These are phyloP conservation scores for Scomberomorus guttatus DNA, from an alignment of 2,797 vertebrate species.

Conservation along the genomic window DNA sequence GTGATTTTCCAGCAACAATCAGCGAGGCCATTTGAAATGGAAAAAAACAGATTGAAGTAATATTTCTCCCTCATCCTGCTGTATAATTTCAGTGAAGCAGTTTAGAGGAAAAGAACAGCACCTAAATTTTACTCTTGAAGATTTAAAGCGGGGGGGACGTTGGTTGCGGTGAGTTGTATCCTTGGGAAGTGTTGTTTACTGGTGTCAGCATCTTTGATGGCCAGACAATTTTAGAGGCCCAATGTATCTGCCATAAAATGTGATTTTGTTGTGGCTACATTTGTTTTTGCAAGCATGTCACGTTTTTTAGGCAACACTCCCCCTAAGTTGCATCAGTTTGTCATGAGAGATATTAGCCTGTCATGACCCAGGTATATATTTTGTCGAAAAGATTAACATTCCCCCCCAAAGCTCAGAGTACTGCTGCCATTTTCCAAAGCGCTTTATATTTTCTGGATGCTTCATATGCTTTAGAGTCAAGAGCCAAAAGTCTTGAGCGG, in stretches of 20 bases:
- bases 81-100: slow-evolving; percentile 37
- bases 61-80: slow-evolving; percentile 29
- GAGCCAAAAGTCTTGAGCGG: slow-evolving; percentile 42
- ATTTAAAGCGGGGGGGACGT: slow-evolving; percentile 15
- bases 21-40: slow-evolving; percentile 40
- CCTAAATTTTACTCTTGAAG: slow-evolving; percentile 47
- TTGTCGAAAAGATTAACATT: slow-evolving; percentile 75
- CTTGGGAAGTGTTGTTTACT: slow-evolving; percentile 53
- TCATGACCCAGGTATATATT: slow-evolving; percentile 65
- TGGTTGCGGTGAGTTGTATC: slow-evolving; percentile 41
- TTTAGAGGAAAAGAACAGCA: slow-evolving; percentile 40
- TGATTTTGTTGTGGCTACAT: slow-evolving; percentile 74
- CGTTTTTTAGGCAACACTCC: slow-evolving; percentile 54
- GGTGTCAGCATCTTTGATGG: slow-evolving; percentile 68
- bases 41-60: slow-evolving; percentile 42
- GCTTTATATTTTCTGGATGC: slow-evolving; percentile 63
- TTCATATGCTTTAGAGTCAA: slow-evolving; percentile 59
- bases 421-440: slow-evolving; percentile 62
- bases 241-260: slow-evolving; percentile 69
- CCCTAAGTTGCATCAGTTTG: slow-evolving; percentile 68
- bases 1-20: slow-evolving; percentile 44
- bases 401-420: slow-evolving; percentile 39
- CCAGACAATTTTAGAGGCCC: slow-evolving; percentile 56
- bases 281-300: slow-evolving; percentile 77
- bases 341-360: slow-evolving; percentile 74